Percentiles rank a stretch among this genome's conserved stretches.
phyloP scores from a whole-genome alignment of 2,113 vertebrate genomes.

The Sceloporus tristichus region DNA sequence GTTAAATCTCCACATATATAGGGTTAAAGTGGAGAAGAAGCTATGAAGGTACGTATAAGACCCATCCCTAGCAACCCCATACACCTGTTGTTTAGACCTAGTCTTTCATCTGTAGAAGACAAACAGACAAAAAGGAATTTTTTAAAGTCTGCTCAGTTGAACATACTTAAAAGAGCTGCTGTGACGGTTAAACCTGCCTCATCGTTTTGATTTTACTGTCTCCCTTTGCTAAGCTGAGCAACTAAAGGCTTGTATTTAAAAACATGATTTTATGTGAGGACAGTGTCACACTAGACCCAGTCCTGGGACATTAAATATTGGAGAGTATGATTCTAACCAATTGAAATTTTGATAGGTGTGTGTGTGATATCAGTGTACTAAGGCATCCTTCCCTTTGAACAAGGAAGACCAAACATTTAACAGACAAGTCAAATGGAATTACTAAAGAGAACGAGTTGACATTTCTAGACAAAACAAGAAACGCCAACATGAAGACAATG shows the following conservation, averaged over 20 bases:
- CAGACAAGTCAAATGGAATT: slow-evolving; percentile 57
- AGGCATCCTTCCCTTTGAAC: slow-evolving; percentile 65
- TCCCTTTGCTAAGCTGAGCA: slow-evolving; percentile 18
- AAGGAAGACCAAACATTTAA: slow-evolving; percentile 62
- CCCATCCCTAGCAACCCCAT: not conserved
- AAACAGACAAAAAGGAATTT: not conserved
- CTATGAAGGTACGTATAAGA: not conserved
- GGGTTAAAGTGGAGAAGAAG: not conserved
- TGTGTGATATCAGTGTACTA: not conserved
- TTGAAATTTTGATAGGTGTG: not conserved
- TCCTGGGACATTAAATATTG: slow-evolving; percentile 51
- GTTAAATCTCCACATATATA: not conserved
- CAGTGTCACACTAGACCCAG: slow-evolving; percentile 20
- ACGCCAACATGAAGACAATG: slow-evolving; percentile 55
- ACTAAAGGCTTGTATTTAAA: slow-evolving; percentile 6
- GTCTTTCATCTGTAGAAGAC: not conserved
- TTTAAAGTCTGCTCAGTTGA: not conserved
- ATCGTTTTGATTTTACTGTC: not conserved
- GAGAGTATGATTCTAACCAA: not conserved
- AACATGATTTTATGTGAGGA: not conserved
- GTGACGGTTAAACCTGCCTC: not conserved
- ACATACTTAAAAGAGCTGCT: not conserved
- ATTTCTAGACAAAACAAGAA: slow-evolving; percentile 55
- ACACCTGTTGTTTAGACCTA: not conserved
- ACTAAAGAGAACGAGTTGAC: slow-evolving; percentile 60